Conservation (phyloP, 2,797 vertebrate genomes). For the Clarias laeviceps region DNA sequence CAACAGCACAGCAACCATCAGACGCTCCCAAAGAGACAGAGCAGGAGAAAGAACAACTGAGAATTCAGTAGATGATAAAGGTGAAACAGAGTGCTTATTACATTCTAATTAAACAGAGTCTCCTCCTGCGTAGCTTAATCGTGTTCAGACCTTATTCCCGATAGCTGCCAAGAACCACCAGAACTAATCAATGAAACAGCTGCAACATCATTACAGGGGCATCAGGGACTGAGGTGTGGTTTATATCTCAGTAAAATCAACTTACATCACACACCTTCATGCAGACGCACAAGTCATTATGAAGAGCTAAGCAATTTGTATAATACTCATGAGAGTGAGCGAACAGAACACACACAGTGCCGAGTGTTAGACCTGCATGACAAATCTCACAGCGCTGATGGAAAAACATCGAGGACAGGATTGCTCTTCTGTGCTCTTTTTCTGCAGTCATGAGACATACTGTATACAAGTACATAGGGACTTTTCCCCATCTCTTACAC, state of each 20-base stretch:
- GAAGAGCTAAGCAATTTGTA: slow-evolving; percentile 31
- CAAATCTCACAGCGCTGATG: background rate
- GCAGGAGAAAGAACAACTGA: background rate
- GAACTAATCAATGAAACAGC: slow-evolving; percentile 67
- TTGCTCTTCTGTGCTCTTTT: slow-evolving; percentile 2
- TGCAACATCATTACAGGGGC: slow-evolving; percentile 64
- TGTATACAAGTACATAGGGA: slow-evolving; percentile 16
- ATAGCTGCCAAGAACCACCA: slow-evolving; percentile 51
- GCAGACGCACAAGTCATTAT: slow-evolving; percentile 24
- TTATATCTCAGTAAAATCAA: slow-evolving; percentile 60
- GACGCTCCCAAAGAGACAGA: background rate
- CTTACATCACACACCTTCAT: slow-evolving; percentile 45
- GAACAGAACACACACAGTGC: background rate
- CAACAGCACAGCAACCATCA: slow-evolving; percentile 28
- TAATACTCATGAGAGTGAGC: background rate
- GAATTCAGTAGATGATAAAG: slow-evolving; percentile 15
- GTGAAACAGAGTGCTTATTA: slow-evolving; percentile 51
- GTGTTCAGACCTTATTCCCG: slow-evolving; percentile 46
- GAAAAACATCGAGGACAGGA: background rate
- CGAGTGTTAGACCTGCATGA: background rate
- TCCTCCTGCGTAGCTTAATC: slow-evolving; percentile 52
- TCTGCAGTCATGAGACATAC: slow-evolving; percentile 16
- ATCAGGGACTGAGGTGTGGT: slow-evolving; percentile 58
- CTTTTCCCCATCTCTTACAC: slow-evolving; percentile 27
- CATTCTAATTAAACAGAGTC: slow-evolving; percentile 55